Evolutionary conservation across 1,140 invertebrate genomes (phyloP).

Genomic region (Lethrus apterus): DNA sequence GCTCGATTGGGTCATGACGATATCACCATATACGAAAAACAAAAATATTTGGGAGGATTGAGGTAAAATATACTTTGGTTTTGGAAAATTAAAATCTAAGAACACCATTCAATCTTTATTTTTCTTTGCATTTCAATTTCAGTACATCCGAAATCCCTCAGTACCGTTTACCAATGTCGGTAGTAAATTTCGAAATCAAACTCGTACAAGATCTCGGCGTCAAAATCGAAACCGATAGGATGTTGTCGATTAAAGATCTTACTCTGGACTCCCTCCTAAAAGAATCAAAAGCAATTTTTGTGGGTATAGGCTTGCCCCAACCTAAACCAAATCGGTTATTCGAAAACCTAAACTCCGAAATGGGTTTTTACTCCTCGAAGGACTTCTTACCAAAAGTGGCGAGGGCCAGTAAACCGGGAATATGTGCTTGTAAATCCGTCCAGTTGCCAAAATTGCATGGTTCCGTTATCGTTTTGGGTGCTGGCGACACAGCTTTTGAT

Average conservation of each 20-base stretch:
- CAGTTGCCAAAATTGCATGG: conserved; percentile 70
- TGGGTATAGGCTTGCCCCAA: conserved; percentile 92
- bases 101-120: neutral
- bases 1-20: conserved; percentile 86
- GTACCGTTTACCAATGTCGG: conserved; percentile 87
- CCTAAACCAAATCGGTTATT: conserved; percentile 80
- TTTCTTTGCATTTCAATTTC: conserved; percentile 31
- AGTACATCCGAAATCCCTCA: conserved; percentile 95
- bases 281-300: conserved; percentile 74
- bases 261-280: conserved; percentile 63
- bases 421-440: conserved; percentile 68
- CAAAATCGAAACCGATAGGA: conserved; percentile 62
- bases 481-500: conserved; percentile 98
- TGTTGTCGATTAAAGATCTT: conserved; percentile 58
- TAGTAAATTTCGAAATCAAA: conserved; percentile 89
- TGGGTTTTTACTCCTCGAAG: conserved; percentile 96
- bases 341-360: conserved; percentile 60
- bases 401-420: conserved; percentile 77
- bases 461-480: conserved; percentile 89
- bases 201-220: conserved; percentile 90
- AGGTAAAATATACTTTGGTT: conserved; percentile 49
- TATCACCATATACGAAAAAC: conserved; percentile 89
- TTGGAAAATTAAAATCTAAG: neutral
- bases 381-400: conserved; percentile 84
- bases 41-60: conserved; percentile 80